Base-by-base conservation (phyloP, 37 sponge, comb jelly and placozoan species). In the Diacarnus erythraeanus region DNA sequence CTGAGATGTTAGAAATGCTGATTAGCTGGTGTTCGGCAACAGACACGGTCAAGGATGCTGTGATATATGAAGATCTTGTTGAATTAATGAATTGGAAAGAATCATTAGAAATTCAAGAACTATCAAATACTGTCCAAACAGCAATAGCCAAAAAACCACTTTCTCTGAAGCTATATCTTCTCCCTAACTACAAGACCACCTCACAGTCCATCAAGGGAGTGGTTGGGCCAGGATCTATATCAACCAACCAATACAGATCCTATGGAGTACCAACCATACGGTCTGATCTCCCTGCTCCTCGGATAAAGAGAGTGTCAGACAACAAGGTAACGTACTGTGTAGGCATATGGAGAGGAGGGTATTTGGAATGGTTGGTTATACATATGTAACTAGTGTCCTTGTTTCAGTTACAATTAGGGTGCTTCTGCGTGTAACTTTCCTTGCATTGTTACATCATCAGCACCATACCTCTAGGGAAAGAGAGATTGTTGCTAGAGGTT, bases 241-340 rank as follows among this genome's bases (percentile, higher is more conserved):
- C 89, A 2, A 83, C 92, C 26, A 38, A 80, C 25, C 72, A 84
- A 38, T 74, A 69, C 71, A 79, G 77, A 17, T 83, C 79, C 34
- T 94, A 74, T 82, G 98, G 98, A 8, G 98, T 97, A 2, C 98
- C 95, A 12, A 94, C 98, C 51, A 92, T 97, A 6, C 83, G 98
- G 36, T 78, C 87, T 73, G 98, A 97, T 72, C 82, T 87, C 15
- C 93, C 98, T 26, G 93, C 95, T 2, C 98, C 98, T 1, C 56
- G 91, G 39, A 88, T 97, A 38, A 92, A 74, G 80, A 84, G 98
- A 59, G 95, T 94, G 8, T 82, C 76, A 1, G 98, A 97, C 59
- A 65, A 59, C 64, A 97, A 87, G 18, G 93, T 93, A 54, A 36
- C 1, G 31, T 27, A 59, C 54, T 47, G 51, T 47, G 51, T 6